Evolutionary conservation across 1,140 invertebrate species (phyloP).

Genomic region (Drosophila pruinosa): DNA sequence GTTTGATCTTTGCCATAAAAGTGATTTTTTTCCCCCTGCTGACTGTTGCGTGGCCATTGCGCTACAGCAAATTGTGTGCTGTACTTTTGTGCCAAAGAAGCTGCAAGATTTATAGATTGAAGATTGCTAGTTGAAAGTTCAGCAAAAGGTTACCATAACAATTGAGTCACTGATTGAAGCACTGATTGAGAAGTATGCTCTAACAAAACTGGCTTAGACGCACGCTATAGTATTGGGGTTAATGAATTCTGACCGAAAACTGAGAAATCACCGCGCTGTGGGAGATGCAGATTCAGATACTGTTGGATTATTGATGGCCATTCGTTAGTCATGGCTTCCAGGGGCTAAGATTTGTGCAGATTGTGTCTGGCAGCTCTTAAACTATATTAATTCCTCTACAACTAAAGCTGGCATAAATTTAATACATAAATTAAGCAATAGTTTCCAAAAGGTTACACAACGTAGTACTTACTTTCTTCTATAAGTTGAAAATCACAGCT

Average conservation of each 20-base stretch:
- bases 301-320: slow-evolving; percentile 12
- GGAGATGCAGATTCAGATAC: slow-evolving; percentile 14
- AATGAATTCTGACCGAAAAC: slow-evolving; percentile 20
- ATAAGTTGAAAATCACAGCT: too few relatives aligned
- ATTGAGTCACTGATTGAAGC: slow-evolving; percentile 33
- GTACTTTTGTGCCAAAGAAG: slow-evolving; percentile 57
- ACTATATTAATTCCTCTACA: background rate
- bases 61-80: slow-evolving; percentile 70
- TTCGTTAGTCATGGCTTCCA: background rate
- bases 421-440: background rate
- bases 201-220: background rate
- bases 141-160: slow-evolving; percentile 39
- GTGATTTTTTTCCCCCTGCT: slow-evolving; percentile 69
- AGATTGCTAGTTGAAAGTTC: slow-evolving; percentile 23
- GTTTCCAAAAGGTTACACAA: too few relatives aligned
- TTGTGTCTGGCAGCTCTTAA: background rate
- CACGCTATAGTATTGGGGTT: slow-evolving; percentile 9
- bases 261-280: slow-evolving; percentile 14
- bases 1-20: slow-evolving; percentile 80
- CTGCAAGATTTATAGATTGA: slow-evolving; percentile 40
- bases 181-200: slow-evolving; percentile 27
- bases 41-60: slow-evolving; percentile 72
- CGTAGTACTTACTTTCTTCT: too few relatives aligned
- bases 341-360: background rate
- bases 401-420: too few relatives aligned